phyloP scores from a whole-genome alignment of 2,888 invertebrate species.

The Liopterus haemorrhoidalis region DNA sequence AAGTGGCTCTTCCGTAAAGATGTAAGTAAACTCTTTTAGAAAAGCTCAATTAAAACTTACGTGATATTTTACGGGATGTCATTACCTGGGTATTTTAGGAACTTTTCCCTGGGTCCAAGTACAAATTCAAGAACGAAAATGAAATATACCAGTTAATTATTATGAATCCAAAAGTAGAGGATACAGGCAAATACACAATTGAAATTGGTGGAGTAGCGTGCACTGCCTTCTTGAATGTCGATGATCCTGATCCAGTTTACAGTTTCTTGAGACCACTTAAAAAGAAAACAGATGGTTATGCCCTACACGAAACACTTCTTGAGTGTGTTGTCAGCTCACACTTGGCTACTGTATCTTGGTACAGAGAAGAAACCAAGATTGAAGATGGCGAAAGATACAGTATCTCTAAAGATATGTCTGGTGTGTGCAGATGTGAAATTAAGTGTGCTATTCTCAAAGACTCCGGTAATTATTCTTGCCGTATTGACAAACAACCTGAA shows the following conservation, averaged over 20 bases:
- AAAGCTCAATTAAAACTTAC: background rate
- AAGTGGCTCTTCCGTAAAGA: constrained; percentile 90
- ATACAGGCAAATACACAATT: constrained; percentile 93
- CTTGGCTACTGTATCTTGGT: constrained; percentile 93
- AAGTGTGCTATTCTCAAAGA: constrained; percentile 78
- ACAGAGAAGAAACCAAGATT: constrained; percentile 71
- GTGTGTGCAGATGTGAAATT: constrained; percentile 81
- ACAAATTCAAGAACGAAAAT: constrained; percentile 89
- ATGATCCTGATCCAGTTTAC: constrained; percentile 93
- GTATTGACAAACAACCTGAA: constrained; percentile 81
- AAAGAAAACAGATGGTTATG: constrained; percentile 83
- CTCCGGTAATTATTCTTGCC: constrained; percentile 83
- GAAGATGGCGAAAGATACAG: constrained; percentile 73
- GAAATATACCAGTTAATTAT: constrained; percentile 89
- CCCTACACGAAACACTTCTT: constrained; percentile 81
- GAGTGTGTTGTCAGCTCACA: constrained; percentile 93
- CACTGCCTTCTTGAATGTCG: constrained; percentile 89
- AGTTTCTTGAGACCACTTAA: constrained; percentile 86
- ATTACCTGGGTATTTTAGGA: constrained; percentile 55
- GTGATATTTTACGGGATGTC: constrained; percentile 1
- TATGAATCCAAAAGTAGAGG: constrained; percentile 86
- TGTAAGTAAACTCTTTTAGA: constrained; percentile 55
- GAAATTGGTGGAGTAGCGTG: constrained; percentile 87
- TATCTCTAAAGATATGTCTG: constrained; percentile 89
- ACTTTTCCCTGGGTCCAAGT: constrained; percentile 92